Base-by-base conservation (phyloP, 2,797 vertebrate species). In the Gymnothorax reevesii region DNA sequence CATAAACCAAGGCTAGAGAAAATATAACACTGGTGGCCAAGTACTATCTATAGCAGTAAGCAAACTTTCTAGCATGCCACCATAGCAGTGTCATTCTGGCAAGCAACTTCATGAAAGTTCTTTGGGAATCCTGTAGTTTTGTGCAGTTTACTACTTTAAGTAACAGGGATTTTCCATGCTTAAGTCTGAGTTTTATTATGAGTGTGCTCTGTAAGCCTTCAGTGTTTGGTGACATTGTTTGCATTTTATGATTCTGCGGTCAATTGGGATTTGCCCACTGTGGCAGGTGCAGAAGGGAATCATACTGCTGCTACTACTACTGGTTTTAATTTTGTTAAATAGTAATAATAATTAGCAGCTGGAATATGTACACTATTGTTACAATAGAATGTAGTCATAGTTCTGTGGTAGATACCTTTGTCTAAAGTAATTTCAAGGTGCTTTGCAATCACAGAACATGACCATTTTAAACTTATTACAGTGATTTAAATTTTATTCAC, bases 151-250 rank as follows among this genome's bases (percentile, higher is more conserved):
- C 59, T 62, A 33, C 57, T 62, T 62, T 64, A 22, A 84, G 22
- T 84, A 59, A n/a, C 77, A 54, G 77, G 77, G 77, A 54, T 80
- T 80, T 80, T 80, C 77, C 77, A 80, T 22, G n/a, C 52, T 80
- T 80, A 55, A 55, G 54, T 55, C 52, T 54, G 1, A 80, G 77
- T 80, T 80, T 55, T 49, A 15, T 52, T 54, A 22, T 54, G 77
- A 80, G 77, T 3, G 20, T 80, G 77, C 49, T 77, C 73, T 54
- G 54, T 80, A 80, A 80, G 77, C 20, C 49, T 80, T 80, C 52
- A 80, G 77, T 80, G 77, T 17, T 10, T 54, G 52, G 20, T 80
- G 9, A 77, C 33, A 17, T 52, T 77, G 7, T 80, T 54, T 80
- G 77, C 22, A 55, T 55, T 80, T 77, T 77, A 42, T 49, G 52